A percentile compares a stretch with the other conserved stretches of the same genome.
Conservation (phyloP, 2,113 vertebrate genomes). For the Perognathus longimembris region DNA sequence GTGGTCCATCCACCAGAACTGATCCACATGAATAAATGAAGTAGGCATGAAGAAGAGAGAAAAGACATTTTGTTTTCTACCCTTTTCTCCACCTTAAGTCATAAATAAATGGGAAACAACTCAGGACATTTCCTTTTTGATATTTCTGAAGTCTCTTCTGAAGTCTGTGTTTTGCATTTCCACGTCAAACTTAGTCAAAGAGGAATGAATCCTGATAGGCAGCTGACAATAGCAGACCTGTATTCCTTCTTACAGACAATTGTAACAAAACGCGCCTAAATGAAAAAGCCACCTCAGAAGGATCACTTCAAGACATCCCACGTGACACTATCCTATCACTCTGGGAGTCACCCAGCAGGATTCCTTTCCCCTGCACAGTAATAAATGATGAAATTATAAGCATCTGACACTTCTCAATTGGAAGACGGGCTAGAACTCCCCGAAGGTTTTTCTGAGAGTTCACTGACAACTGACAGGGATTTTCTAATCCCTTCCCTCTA, state of each 20-base stretch:
- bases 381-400: not conserved
- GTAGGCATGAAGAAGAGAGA: conserved; percentile 54
- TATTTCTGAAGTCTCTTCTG: conserved; percentile 71
- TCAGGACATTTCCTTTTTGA: conserved; percentile 52
- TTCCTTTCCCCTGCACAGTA: not conserved
- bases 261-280: not conserved
- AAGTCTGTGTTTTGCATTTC: conserved; percentile 57
- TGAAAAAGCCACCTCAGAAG: not conserved
- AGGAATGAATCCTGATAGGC: not conserved
- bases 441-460: not conserved
- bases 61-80: conserved; percentile 62
- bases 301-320: not conserved
- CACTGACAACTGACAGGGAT: conserved; percentile 50
- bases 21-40: conserved; percentile 74
- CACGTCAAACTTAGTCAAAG: not conserved
- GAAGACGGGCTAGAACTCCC: not conserved
- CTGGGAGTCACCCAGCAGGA: not conserved
- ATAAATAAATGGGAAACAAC: conserved; percentile 50
- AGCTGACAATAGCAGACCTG: not conserved
- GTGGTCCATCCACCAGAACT: conserved; percentile 78
- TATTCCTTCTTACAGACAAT: not conserved
- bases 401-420: not conserved
- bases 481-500: conserved; percentile 62
- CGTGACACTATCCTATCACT: rapidly evolving
- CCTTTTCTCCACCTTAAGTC: conserved; percentile 67